Base-by-base conservation (phyloP, 2,113 vertebrate genomes). In the Panurus biarmicus region DNA sequence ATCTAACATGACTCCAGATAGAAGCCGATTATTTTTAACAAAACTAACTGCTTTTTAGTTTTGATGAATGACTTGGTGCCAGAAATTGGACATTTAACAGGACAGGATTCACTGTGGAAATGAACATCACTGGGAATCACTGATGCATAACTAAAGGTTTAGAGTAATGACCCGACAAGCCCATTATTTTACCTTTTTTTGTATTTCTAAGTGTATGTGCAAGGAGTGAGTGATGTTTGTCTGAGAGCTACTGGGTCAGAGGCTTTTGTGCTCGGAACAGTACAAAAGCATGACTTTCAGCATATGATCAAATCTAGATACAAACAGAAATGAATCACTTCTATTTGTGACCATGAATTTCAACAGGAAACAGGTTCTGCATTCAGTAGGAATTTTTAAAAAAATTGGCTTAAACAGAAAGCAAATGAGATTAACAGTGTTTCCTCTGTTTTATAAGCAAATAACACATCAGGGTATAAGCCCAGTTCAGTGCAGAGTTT, bases 1-100 rank as follows among this genome's bases (percentile, higher is more conserved):
- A 89, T 77, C 51, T 89, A 93, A 45, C 62, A 84, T 1, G 6
- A 86, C 29, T 91, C 25, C 40, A 94, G 85, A 65, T 15, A 96
- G 79, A 87, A 92, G 69, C 36, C 54, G 71, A 22, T 90, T 89
- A 44, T 93, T 93, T 53, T 72, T 5, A 14, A 81, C 60, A 58
- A 69, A 69, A 12, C 7, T 42, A 75, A 64, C 26, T 36, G 22
- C 53, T 62, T 76, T 82, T 81, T 64, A 60, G 48, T 67, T 94
- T 95, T 95, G 91, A 96, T 96, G 93, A 94, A 96, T 95, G 88
- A 90, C 92, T 94, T 94, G 69, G 61, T 77, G 91, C 54, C n/a
- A 94, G 87, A 91, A 92, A 54, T 33, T 66, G 40, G 64, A 90
- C 61, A 20, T 93, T 75, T 89, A 81, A 70, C 70, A 93, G 74